phyloP scores from a whole-genome alignment of 2,888 invertebrate species.

The Scotopteryx bipunctaria region DNA sequence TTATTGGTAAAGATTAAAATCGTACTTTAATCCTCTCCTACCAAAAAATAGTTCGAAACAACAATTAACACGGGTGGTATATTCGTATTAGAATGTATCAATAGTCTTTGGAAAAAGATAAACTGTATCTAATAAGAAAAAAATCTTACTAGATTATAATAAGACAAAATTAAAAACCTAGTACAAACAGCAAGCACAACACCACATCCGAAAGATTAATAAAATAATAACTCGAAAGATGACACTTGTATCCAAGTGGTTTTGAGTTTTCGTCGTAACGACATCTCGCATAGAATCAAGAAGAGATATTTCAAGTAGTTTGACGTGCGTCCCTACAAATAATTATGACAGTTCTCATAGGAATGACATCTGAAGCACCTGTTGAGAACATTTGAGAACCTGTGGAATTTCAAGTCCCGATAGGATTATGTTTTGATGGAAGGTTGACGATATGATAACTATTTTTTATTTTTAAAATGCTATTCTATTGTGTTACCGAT shows the following conservation, averaged over 20 bases:
- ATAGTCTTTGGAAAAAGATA: too few relatives aligned
- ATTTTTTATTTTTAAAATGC: too few relatives aligned
- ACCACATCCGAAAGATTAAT: slow-evolving; percentile 17
- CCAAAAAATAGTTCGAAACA: too few relatives aligned
- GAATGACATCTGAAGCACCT: slow-evolving; percentile 58
- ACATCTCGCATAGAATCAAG: slow-evolving; percentile 32
- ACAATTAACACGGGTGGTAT: too few relatives aligned
- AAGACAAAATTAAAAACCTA: slow-evolving; percentile 9
- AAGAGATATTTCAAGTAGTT: slow-evolving; percentile 35
- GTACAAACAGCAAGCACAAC: slow-evolving; percentile 10
- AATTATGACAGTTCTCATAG: slow-evolving; percentile 73
- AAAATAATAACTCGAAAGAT: slow-evolving; percentile 29
- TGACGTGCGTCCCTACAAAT: slow-evolving; percentile 58
- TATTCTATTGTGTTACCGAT: too few relatives aligned
- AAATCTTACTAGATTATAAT: slow-evolving; percentile 13
- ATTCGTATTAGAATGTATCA: too few relatives aligned
- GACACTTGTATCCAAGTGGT: slow-evolving; percentile 29
- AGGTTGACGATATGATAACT: slow-evolving; percentile 2
- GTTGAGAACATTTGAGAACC: slow-evolving; percentile 38
- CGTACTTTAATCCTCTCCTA: too few relatives aligned
- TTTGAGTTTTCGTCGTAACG: slow-evolving; percentile 31
- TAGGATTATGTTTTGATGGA: slow-evolving; percentile 18
- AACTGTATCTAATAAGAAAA: too few relatives aligned
- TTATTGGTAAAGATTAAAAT: too few relatives aligned
- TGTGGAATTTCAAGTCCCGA: slow-evolving; percentile 32